Percentiles rank a stretch among this genome's conserved stretches.
phyloP scores from a whole-genome alignment of 2,888 invertebrate species.

The Calameuta filiformis region DNA sequence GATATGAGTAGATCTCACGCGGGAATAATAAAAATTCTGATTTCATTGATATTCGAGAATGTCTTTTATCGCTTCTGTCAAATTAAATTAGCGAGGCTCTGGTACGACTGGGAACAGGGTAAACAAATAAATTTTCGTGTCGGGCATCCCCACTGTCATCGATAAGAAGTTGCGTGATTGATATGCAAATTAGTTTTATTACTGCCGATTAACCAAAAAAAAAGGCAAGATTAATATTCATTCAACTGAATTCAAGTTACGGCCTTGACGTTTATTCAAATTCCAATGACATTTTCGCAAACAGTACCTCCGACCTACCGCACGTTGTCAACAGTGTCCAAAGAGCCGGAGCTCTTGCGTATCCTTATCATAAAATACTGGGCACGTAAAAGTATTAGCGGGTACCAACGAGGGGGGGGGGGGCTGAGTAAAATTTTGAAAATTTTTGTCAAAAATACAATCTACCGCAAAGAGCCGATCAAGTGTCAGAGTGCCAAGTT shows the following conservation, averaged over 20 bases:
- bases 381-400: neutral
- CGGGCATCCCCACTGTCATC: neutral
- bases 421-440: too few relatives aligned
- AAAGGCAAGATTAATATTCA: neutral
- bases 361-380: neutral
- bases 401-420: neutral
- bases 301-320: neutral
- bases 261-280: neutral
- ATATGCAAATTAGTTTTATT: neutral
- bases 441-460: conserved; percentile 3
- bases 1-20: too few relatives aligned
- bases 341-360: neutral
- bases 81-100: neutral
- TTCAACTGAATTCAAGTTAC: neutral
- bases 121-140: neutral
- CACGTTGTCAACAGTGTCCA: neutral
- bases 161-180: neutral
- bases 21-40: neutral
- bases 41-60: neutral
- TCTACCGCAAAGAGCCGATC: conserved; percentile 31
- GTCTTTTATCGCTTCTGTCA: neutral
- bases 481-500: conserved; percentile 15
- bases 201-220: neutral
- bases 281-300: neutral
- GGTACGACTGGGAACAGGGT: neutral